Evolutionary conservation across 2,113 vertebrate genomes (phyloP), one percentile per base, ranked within the genome.

Genomic region (Psittacus erithacus): DNA sequence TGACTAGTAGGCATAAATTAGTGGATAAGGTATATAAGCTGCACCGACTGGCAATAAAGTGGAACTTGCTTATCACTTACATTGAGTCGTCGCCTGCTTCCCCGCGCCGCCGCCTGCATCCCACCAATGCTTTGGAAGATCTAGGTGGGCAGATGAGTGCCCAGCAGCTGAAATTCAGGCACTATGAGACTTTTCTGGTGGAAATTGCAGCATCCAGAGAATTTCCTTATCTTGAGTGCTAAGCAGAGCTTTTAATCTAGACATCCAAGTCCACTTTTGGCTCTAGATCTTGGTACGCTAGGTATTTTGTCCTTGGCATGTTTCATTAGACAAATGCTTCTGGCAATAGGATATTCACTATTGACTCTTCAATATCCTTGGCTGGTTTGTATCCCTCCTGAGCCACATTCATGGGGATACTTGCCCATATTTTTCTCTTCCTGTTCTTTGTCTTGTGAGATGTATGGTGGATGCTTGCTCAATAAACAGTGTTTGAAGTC

Each of bases 401-500:
- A 57, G n/a, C 79, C 77, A 43, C 44, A 50, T 52, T 89, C 91
- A 62, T 0, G 0, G 52, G 59, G 74, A 73, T 69, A 69, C 41
- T 79, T 71, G n/a, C 23, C 81, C 83, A 50, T 49, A 44, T 76
- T 73, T 81, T 74, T 27, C 55, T 57, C 65, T 63, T 63, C 28
- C 47, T 62, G 82, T 92, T 85, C 74, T 76, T 85, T 92, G 75
- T 86, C 78, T 87, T 91, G 59, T 62, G 93, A 95, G 77, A 74
- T 76, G 47, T 27, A 7, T 73, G 81, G 70, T 89, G 74, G 70
- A 46, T 94, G 74, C 96, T 97, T 96, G 93, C 83, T 93, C 53
- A 89, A 73, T 92, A 95, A 97, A 89, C 91, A 95, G 0, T 50
- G 83, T 92, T 93, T 91, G 91, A 94, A 95, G 95, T 74, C 83